phyloP scores from a whole-genome alignment of 2,888 invertebrate genomes.

The Helleia helle region DNA sequence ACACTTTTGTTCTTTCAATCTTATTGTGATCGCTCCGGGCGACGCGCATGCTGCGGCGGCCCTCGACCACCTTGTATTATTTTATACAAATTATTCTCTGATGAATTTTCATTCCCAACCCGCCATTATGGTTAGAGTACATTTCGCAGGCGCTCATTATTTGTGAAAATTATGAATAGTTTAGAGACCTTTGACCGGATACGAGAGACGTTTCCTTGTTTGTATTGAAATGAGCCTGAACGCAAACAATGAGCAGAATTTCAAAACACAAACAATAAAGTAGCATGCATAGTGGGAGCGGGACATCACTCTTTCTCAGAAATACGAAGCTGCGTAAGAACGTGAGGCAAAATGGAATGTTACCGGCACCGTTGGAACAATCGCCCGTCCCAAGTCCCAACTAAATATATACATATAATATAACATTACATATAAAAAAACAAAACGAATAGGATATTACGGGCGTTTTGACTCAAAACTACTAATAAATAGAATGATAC shows the following conservation, averaged over 20 bases:
- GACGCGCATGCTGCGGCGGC: constrained; percentile 24
- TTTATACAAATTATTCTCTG: constrained; percentile 18
- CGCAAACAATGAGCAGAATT: constrained; percentile 65
- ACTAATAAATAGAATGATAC: background rate
- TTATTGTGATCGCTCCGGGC: constrained; percentile 23
- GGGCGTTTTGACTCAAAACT: background rate
- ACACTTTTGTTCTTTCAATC: constrained; percentile 51
- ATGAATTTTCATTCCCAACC: constrained; percentile 5
- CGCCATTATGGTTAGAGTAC: constrained; percentile 12
- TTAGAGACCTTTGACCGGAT: constrained; percentile 45
- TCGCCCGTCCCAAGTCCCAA: constrained; percentile 25
- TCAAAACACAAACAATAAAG: constrained; percentile 59
- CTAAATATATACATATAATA: constrained; percentile 21
- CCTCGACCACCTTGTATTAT: constrained; percentile 15
- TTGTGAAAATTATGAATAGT: constrained; percentile 11
- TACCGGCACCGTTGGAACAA: constrained; percentile 35
- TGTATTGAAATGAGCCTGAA: constrained; percentile 53
- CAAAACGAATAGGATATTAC: background rate
- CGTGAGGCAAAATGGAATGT: constrained; percentile 58
- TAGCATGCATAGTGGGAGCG: constrained; percentile 58
- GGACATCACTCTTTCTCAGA: constrained; percentile 63
- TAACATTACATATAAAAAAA: background rate
- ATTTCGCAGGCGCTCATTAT: constrained; percentile 6
- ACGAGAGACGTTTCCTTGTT: constrained; percentile 40
- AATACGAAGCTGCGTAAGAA: constrained; percentile 55